Evolutionary conservation across 92 coral and sea anemone species (phyloP).

Genomic region (Epizoanthus rinbou): DNA sequence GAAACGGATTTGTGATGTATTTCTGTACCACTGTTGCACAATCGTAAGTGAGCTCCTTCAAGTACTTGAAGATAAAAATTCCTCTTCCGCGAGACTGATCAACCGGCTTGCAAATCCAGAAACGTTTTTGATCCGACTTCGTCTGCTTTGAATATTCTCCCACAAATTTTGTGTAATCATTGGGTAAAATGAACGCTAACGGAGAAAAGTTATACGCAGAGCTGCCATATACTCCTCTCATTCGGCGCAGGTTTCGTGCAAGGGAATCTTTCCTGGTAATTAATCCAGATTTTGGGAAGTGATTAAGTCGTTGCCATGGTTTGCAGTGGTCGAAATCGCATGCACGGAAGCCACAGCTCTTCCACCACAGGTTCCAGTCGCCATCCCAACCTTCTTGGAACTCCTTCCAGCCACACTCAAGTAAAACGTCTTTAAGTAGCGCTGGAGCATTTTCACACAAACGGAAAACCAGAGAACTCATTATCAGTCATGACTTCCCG

Average conservation of each 20-base stretch:
- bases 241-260: slow-evolving; percentile 82
- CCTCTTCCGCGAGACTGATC: slow-evolving; percentile 87
- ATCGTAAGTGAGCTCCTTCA: slow-evolving; percentile 78
- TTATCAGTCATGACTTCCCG: neutral
- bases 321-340: slow-evolving; percentile 79
- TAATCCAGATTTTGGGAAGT: slow-evolving; percentile 79
- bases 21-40: slow-evolving; percentile 88
- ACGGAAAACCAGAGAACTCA: slow-evolving; percentile 71
- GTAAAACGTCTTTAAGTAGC: slow-evolving; percentile 72
- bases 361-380: slow-evolving; percentile 92
- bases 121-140: slow-evolving; percentile 32
- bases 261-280: slow-evolving; percentile 83
- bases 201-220: slow-evolving; percentile 72
- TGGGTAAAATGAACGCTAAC: slow-evolving; percentile 73
- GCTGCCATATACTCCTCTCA: slow-evolving; percentile 81
- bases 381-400: slow-evolving; percentile 59
- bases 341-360: slow-evolving; percentile 76
- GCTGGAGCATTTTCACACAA: slow-evolving; percentile 84
- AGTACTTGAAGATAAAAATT: slow-evolving; percentile 72
- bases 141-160: slow-evolving; percentile 73
- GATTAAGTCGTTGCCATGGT: slow-evolving; percentile 93
- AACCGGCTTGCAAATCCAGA: slow-evolving; percentile 89
- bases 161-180: slow-evolving; percentile 83
- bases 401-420: slow-evolving; percentile 85
- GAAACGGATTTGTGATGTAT: slow-evolving; percentile 74